Evolutionary conservation across 2,113 vertebrate species (phyloP).

Genomic region (Brachyistius frenatus): DNA sequence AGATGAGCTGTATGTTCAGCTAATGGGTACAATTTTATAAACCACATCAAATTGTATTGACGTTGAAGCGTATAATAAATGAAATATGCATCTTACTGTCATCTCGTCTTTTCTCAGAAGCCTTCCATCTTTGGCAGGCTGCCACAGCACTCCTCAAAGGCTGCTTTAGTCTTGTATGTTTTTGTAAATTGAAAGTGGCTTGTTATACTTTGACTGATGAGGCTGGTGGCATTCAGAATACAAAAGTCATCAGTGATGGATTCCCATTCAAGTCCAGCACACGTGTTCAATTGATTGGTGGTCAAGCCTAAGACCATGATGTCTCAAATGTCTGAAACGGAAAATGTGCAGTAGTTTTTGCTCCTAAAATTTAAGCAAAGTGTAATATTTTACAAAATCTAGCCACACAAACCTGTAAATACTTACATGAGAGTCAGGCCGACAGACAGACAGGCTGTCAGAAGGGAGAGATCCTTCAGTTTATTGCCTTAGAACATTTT

Average conservation of each 20-base stretch:
- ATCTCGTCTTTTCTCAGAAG: conserved; percentile 45
- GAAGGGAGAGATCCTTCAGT: conserved; percentile 16
- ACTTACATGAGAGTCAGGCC: neutral
- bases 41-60: conserved; percentile 45
- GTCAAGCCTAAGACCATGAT: neutral
- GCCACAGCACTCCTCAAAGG: conserved; percentile 44
- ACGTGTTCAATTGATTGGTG: conserved; percentile 41
- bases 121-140: conserved; percentile 50
- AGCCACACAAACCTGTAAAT: neutral
- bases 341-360: no score
- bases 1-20: conserved; percentile 44
- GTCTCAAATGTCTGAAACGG: no score
- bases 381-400: no score
- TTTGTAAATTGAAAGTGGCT: conserved; percentile 66
- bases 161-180: conserved; percentile 41
- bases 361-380: no score
- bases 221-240: conserved; percentile 35
- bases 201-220: conserved; percentile 66
- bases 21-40: conserved; percentile 61
- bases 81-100: conserved; percentile 62
- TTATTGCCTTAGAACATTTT: conserved; percentile 53
- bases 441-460: conserved; percentile 19
- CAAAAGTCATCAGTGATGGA: conserved; percentile 59
- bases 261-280: conserved; percentile 50
- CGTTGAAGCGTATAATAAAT: conserved; percentile 25